These are phyloP conservation scores for Hystrix brachyura DNA, from an alignment of 2,113 vertebrate genomes.

Conservation along the genomic window DNA sequence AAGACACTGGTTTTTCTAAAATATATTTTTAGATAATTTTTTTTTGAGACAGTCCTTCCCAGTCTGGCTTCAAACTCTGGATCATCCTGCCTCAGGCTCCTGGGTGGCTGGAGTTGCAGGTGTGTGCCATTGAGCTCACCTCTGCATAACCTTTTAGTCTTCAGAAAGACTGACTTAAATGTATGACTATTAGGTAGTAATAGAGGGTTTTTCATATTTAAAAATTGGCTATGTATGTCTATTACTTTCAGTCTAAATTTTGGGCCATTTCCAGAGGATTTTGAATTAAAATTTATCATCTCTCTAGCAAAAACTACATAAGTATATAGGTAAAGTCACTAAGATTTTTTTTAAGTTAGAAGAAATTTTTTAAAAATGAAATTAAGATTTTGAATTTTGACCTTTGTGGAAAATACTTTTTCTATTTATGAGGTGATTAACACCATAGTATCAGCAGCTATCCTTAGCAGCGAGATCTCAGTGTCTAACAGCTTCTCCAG, in stretches of 20 bases:
- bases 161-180: background rate
- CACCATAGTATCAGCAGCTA: background rate
- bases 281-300: slow-evolving; percentile 37
- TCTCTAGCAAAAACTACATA: background rate
- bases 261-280: background rate
- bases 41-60: background rate
- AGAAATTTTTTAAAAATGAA: slow-evolving; percentile 14
- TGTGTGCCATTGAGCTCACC: no score
- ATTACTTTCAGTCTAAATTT: background rate
- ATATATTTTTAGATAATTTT: background rate
- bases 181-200: background rate
- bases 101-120: background rate
- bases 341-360: background rate
- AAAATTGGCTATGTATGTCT: background rate
- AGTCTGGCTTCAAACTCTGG: background rate
- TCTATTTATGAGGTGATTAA: background rate
- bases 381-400: background rate
- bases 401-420: background rate
- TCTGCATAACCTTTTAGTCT: background rate
- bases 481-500: background rate
- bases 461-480: background rate
- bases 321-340: background rate
- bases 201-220: background rate
- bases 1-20: background rate
- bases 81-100: background rate